A percentile compares a stretch with the other conserved stretches of the same genome.
Evolutionary conservation across 2,888 invertebrate genomes (phyloP).

Genomic region (Sylvicola fuscatus): DNA sequence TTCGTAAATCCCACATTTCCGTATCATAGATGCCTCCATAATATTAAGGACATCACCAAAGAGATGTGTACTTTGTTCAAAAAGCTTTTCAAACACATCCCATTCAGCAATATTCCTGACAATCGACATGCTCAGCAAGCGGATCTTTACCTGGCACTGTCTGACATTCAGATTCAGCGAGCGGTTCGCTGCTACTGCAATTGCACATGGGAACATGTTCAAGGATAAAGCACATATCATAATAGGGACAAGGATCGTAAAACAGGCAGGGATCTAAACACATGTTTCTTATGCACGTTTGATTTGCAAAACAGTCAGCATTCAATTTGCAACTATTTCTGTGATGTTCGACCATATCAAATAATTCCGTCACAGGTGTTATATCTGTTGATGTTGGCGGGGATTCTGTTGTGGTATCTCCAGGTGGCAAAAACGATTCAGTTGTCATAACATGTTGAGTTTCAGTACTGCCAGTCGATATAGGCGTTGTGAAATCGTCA

Average conservation of each 20-base stretch:
- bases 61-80: not conserved
- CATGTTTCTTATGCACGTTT: slow-evolving; percentile 9
- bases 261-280: slow-evolving; percentile 32
- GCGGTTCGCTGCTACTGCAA: slow-evolving; percentile 26
- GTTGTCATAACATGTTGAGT: not conserved
- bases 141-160: slow-evolving; percentile 35
- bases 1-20: too few relatives aligned
- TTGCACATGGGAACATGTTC: slow-evolving; percentile 34
- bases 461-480: slow-evolving; percentile 3
- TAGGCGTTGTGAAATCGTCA: slow-evolving; percentile 3
- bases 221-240: slow-evolving; percentile 28
- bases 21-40: too few relatives aligned
- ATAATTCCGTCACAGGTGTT: slow-evolving; percentile 1
- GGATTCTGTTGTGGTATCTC: not conserved
- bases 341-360: not conserved
- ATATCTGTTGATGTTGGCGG: not conserved
- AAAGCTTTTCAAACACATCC: not conserved
- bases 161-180: slow-evolving; percentile 29
- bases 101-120: not conserved
- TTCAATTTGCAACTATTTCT: too few relatives aligned
- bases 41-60: not conserved
- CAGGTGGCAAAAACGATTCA: too few relatives aligned
- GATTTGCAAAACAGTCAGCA: not conserved
- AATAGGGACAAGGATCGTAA: slow-evolving; percentile 25
- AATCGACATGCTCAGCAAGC: slow-evolving; percentile 1